Base-by-base conservation (phyloP, 2,113 vertebrate genomes). In the Nettapus auritus region DNA sequence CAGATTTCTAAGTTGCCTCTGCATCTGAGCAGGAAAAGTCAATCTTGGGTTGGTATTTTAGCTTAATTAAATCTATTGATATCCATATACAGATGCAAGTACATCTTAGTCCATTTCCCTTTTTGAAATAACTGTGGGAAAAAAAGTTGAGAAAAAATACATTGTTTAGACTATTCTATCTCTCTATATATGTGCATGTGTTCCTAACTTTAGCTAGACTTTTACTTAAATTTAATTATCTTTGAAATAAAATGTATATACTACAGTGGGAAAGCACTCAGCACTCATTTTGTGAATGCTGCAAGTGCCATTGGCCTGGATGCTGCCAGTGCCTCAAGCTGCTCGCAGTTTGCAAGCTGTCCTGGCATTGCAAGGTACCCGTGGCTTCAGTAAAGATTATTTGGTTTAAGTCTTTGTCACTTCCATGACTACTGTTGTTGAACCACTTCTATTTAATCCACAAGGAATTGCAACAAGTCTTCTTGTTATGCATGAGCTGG, bases 371-470 rank as follows among this genome's bases (percentile, higher is more conserved):
- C 31, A 38, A 34, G 31, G 44, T 73, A 66, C 75, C 92, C 68
- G 79, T 53, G 34, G 29, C 69, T 88, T 86, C 77, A 74, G 36
- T 78, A 93, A 83, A 2, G 31, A 36, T 8, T 9, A 28, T 23
- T 17, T 59, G 7, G 18, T 56, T 85, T 95, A 86, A 68, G 42
- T 86, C 93, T 89, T 95, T 83, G 76, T 85, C 69, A 57, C 82
- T 82, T 83, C 74, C 50, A 82, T 50, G 36, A 91, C 33, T 57
- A 46, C 33, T 4, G 53, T 68, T 46, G 75, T 63, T 62, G 14
- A 48, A 60, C 1, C 16, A 68, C 10, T 36, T 67, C 68, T 38
- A 40, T 18, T 62, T 82, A 50, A 9, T n/a, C 38, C 63, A 14
- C 33, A 57, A 69, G 53, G 26, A 82, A 46, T 17, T 28, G 11